Evolutionary conservation across 2,113 vertebrate genomes (phyloP), one percentile per base, ranked within the genome.

Genomic region (Epinephelus cyanopodus): DNA sequence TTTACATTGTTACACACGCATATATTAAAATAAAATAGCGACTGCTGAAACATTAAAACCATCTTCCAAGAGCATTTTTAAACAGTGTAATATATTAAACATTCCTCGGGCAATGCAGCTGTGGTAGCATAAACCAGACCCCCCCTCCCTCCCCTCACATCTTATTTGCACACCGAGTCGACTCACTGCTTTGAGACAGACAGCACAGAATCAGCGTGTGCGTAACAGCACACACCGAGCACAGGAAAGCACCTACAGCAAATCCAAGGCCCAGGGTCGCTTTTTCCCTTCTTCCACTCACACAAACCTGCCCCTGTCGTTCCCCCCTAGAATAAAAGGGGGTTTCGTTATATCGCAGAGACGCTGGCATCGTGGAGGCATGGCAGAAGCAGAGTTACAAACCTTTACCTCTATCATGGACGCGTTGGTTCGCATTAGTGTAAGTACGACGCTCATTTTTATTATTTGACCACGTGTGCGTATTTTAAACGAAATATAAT

Each of bases 361-460:
- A 39, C 73, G 63, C 42, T 23, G 17, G 29, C 66, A 67, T 82
- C 69, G 17, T 74, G 58, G 23, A 50, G 64, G 57, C n/a, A 98
- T 98, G 97, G 97, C 97, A 84, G 97, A 98, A 80, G 95, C 96
- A 66, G 97, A 97, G n/a, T 90, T 98, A 82, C 96, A 97, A 92
- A 96, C 96, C 71, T 97, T 98, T 86, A 97, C 97, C 54, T 97
- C 97, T 56, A 96, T 98, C 89, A 98, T 98, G 97, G 97, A 99
- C 85, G 97, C 96, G 8, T 93, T 98, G 93, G 97, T 97, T 93
- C 96, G 97, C 92, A 97, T 98, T 77, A 98, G 96, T 93, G 97
- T 98, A 89, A 98, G 97, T 96, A 81, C 70, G 77, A 85, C 50
- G 76, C 72, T 82, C 45, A 10, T 84, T 85, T 87, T 65, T 68